phyloP scores from a whole-genome alignment of 2,888 invertebrate species.

The Linnaemya vulpina region DNA sequence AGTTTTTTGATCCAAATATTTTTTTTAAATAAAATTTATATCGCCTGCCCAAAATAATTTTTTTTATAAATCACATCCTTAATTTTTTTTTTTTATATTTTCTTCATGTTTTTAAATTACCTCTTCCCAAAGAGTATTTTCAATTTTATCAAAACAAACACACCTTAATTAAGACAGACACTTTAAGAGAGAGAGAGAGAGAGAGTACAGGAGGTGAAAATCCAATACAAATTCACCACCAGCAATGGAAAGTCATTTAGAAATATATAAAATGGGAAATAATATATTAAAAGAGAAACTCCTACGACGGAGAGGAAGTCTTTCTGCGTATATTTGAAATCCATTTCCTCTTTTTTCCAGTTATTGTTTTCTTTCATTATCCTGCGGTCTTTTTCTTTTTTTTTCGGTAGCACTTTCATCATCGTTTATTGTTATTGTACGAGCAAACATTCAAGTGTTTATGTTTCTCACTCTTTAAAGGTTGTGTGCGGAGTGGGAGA shows the following conservation, averaged over 20 bases:
- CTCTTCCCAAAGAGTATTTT: too few species aligned
- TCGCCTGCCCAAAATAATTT: too few species aligned
- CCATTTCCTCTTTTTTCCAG: background rate
- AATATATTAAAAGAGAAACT: background rate
- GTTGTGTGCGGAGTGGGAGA: slow-evolving; percentile 25
- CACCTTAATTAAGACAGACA: slow-evolving; percentile 58
- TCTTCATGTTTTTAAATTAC: background rate
- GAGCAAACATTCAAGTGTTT: slow-evolving; percentile 69
- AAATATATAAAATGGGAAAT: slow-evolving; percentile 16
- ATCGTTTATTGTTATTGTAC: slow-evolving; percentile 65
- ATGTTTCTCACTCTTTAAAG: slow-evolving; percentile 62
- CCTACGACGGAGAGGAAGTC: background rate
- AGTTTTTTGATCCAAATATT: too few species aligned
- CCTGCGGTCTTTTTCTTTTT: slow-evolving; percentile 13
- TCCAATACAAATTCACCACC: slow-evolving; percentile 32
- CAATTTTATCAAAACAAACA: slow-evolving; percentile 49
- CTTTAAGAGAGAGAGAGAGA: background rate
- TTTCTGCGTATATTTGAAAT: slow-evolving; percentile 4
- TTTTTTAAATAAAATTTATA: too few species aligned
- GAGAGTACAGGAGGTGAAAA: too few species aligned
- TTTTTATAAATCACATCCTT: too few species aligned
- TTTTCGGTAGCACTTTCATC: slow-evolving; percentile 51
- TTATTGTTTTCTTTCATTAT: slow-evolving; percentile 25
- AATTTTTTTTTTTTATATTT: too few species aligned
- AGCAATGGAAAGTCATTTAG: slow-evolving; percentile 39